A percentile compares a stretch with the other conserved stretches of the same genome.
Conservation (phyloP, 2,113 vertebrate species). For the Nyctereutes procyonoides region DNA sequence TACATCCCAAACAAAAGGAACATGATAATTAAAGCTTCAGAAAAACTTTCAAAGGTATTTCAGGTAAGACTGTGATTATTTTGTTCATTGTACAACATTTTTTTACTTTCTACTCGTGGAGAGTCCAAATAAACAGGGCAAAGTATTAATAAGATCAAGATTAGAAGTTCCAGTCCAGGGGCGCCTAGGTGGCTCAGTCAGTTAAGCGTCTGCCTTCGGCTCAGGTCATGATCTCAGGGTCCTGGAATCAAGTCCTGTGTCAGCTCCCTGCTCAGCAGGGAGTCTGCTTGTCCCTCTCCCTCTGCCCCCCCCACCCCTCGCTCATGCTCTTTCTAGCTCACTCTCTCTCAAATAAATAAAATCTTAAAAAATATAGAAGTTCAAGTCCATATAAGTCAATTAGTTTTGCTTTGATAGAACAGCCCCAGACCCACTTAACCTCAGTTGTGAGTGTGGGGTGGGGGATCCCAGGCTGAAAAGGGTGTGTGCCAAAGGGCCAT, state of each 20-base stretch:
- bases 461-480: neutral
- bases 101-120: slow-evolving; percentile 31
- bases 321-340: no score
- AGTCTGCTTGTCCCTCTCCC: neutral
- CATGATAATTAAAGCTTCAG: slow-evolving; percentile 51
- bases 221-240: neutral
- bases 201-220: neutral
- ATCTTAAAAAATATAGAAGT: neutral
- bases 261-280: neutral
- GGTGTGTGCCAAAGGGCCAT: neutral
- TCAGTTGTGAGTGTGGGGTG: neutral
- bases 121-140: slow-evolving; percentile 36
- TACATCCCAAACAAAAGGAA: slow-evolving; percentile 55
- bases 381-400: neutral
- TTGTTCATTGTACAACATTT: slow-evolving; percentile 46
- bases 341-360: neutral
- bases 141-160: slow-evolving; percentile 36
- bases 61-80: slow-evolving; percentile 48
- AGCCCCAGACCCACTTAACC: neutral
- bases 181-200: neutral
- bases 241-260: neutral
- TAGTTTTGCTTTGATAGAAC: neutral
- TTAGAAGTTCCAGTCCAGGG: slow-evolving; percentile 13
- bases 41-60: slow-evolving; percentile 58
- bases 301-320: neutral